Evolutionary conservation across 2,888 invertebrate species (phyloP).

Genomic region (Neria commutata): DNA sequence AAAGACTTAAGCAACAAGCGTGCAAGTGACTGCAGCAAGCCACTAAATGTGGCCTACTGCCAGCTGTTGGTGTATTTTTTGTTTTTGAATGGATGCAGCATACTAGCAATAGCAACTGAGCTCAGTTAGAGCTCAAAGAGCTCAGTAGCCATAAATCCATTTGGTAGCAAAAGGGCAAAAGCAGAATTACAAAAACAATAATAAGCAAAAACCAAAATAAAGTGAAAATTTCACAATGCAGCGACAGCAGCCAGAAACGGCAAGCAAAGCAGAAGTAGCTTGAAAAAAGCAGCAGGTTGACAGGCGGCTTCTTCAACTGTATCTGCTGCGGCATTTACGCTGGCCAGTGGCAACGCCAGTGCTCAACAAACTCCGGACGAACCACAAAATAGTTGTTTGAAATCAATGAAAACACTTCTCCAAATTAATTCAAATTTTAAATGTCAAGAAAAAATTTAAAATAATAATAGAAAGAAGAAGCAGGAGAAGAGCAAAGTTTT

Average conservation of each 20-base stretch:
- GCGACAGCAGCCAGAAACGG: slow-evolving; percentile 18
- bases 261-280: slow-evolving; percentile 15
- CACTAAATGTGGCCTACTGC: slow-evolving; percentile 5
- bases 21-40: neutral
- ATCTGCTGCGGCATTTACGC: too few relatives aligned
- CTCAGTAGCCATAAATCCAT: too few relatives aligned
- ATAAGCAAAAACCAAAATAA: slow-evolving; percentile 6
- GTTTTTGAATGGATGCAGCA: slow-evolving; percentile 10
- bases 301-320: neutral
- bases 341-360: neutral
- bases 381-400: slow-evolving; percentile 24
- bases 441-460: too few relatives aligned
- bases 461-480: neutral
- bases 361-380: slow-evolving; percentile 11
- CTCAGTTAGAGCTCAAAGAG: too few relatives aligned
- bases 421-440: too few relatives aligned
- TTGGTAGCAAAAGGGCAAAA: too few relatives aligned
- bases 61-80: slow-evolving; percentile 9
- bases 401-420: too few relatives aligned
- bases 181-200: too few relatives aligned
- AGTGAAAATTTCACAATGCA: slow-evolving; percentile 16
- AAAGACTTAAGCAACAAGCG: slow-evolving; percentile 43
- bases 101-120: slow-evolving; percentile 8
- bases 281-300: neutral
- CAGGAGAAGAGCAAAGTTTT: neutral